Evolutionary conservation across 2,797 vertebrate species (phyloP), one percentile per base, ranked within the genome.

Genomic region (Pseudochirops corinnae): DNA sequence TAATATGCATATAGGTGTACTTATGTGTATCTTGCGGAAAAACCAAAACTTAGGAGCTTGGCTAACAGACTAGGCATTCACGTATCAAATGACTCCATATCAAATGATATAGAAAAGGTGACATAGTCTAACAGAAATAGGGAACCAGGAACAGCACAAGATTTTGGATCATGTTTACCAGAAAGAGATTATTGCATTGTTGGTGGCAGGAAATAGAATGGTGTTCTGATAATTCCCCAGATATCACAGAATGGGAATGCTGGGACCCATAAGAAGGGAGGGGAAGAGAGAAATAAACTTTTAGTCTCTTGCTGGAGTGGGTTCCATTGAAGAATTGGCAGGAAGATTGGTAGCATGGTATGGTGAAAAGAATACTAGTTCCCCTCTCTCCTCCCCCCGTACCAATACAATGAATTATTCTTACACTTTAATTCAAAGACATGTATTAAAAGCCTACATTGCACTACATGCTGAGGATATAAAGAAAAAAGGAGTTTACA

Each of bases 71-170:
- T 53, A 91, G 50, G 39, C 33, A 67, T 92, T 91, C 55, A 46
- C 52, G 56, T 46, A 50, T 91, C 39, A 92, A 55, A 94, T 96
- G 31, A 93, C 94, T 91, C 50, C 94, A 92, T 39, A 46, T 46
- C 46, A 46, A 46, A 46, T 46, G 46, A 46, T 46, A 39, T 92
- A 95, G 90, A 92, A 96, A 4, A 97, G 82, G 0, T 21, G 56
- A 26, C 50, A 53, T 50, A 56, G 13, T 4, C 39, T 74, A 53
- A 60, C 12, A 39, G 52, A 33, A 46, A 29, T 31, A 94, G 56
- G 50, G 16, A 4, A n/a, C 62, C 62, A 90, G 6, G 57, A 26
- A 28, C 56, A 92, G 26, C 14, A 56, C 94, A 55, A 94, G 13
- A 58, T 29, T 93, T 82, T 39, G 67, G 67, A 10, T 46, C 55